Conservation (phyloP, 2,797 vertebrate genomes). For the Heterohyrax brucei region DNA sequence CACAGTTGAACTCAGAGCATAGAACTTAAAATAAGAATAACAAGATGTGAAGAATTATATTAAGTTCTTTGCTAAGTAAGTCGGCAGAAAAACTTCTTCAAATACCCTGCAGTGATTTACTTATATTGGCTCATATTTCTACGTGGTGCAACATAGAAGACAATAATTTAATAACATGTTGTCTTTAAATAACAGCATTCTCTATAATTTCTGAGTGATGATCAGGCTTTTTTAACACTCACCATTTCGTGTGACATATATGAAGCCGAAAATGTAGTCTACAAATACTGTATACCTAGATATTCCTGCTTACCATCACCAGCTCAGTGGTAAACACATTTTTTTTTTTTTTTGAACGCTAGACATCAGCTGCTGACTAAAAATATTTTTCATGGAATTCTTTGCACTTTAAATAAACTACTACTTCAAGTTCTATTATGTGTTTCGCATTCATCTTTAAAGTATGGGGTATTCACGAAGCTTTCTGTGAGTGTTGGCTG, state of each 20-base stretch:
- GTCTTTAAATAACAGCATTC: constrained; percentile 35
- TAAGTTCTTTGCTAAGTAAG: neutral
- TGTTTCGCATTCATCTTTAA: constrained; percentile 95
- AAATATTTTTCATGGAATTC: constrained; percentile 95
- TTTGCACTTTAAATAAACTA: constrained; percentile 97
- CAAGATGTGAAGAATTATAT: neutral
- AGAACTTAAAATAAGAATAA: constrained; percentile 52
- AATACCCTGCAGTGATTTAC: constrained; percentile 34
- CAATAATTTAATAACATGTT: constrained; percentile 72
- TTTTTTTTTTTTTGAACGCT: constrained; percentile 91
- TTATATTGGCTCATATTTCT: constrained; percentile 80
- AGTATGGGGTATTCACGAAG: constrained; percentile 82
- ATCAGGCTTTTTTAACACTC: neutral
- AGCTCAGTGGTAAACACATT: constrained; percentile 94
- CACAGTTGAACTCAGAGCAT: constrained; percentile 32
- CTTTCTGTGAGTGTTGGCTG: constrained; percentile 85
- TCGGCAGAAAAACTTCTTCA: neutral
- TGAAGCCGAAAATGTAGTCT: constrained; percentile 90
- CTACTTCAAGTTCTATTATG: constrained; percentile 92
- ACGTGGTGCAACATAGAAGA: constrained; percentile 61
- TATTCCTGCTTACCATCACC: constrained; percentile 95
- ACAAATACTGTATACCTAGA: constrained; percentile 90
- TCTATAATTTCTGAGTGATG: constrained; percentile 70
- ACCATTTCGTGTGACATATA: constrained; percentile 81
- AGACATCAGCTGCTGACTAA: constrained; percentile 94